A percentile compares a stretch with the other conserved stretches of the same genome.
Conservation (phyloP, 2,113 vertebrate genomes). For the Xenopus laevis region DNA sequence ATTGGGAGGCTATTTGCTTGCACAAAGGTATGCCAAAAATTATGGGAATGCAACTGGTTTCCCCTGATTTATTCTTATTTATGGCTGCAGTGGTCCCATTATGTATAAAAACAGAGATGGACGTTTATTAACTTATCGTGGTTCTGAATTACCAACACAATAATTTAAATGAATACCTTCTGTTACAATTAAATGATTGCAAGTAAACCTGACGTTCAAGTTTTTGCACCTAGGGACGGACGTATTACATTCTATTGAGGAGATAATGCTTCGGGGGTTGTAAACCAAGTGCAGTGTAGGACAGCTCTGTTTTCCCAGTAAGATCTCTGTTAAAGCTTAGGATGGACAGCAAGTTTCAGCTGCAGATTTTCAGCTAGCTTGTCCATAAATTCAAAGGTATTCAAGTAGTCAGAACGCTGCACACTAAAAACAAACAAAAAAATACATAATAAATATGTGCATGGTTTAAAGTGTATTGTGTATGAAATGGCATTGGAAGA, state of each 20-base stretch:
- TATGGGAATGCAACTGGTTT: too few species aligned
- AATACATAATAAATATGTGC: background rate
- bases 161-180: too few species aligned
- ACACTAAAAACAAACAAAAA: slow-evolving; percentile 64
- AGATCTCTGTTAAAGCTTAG: slow-evolving; percentile 74
- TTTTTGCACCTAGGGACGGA: background rate
- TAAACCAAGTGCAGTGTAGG: slow-evolving; percentile 38
- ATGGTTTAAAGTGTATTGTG: too few species aligned
- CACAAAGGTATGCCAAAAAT: too few species aligned
- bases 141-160: too few species aligned
- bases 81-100: too few species aligned
- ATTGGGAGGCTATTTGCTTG: too few species aligned
- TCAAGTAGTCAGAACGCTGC: slow-evolving; percentile 86
- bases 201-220: too few species aligned
- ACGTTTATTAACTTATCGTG: too few species aligned
- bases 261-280: background rate
- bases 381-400: slow-evolving; percentile 95
- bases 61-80: too few species aligned
- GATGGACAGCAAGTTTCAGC: slow-evolving; percentile 73
- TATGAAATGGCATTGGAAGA: background rate
- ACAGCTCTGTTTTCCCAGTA: slow-evolving; percentile 6
- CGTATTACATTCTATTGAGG: background rate
- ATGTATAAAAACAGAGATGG: too few species aligned
- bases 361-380: slow-evolving; percentile 94
- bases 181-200: too few species aligned